Conservation (phyloP, 2,888 invertebrate genomes). For the Ophion obscuratus region DNA sequence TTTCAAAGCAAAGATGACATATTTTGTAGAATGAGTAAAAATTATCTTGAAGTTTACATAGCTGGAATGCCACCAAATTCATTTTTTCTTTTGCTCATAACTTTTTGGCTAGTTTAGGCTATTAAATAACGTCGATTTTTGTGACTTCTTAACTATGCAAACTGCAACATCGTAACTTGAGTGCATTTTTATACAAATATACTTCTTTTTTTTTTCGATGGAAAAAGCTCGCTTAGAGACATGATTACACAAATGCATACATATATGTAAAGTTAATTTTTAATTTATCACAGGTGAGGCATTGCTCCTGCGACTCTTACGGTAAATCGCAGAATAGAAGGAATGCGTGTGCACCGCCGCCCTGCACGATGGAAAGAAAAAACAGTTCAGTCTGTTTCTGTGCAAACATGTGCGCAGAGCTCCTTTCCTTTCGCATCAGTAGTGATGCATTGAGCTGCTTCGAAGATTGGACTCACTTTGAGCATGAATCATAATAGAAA, state of each 20-base stretch:
- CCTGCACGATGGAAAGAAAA: not conserved
- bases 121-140: no score
- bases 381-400: not conserved
- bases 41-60: no score
- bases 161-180: not conserved
- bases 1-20: no score
- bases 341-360: not conserved
- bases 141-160: no score
- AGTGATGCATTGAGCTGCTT: not conserved
- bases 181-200: not conserved
- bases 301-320: constrained; percentile 22
- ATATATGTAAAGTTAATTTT: constrained; percentile 13
- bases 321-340: constrained; percentile 4
- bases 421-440: not conserved
- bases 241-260: not conserved
- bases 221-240: not conserved
- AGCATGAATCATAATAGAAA: constrained; percentile 1
- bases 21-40: no score
- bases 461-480: constrained; percentile 5
- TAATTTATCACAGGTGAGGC: constrained; percentile 37
- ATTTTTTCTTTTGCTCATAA: no score
- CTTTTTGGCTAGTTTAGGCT: no score
- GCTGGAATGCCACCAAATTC: no score
- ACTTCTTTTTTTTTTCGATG: not conserved
- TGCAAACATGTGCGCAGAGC: not conserved